Evolutionary conservation across 2,797 vertebrate genomes (phyloP), one percentile per base, ranked within the genome.

Genomic region (Myotis pilosus): DNA sequence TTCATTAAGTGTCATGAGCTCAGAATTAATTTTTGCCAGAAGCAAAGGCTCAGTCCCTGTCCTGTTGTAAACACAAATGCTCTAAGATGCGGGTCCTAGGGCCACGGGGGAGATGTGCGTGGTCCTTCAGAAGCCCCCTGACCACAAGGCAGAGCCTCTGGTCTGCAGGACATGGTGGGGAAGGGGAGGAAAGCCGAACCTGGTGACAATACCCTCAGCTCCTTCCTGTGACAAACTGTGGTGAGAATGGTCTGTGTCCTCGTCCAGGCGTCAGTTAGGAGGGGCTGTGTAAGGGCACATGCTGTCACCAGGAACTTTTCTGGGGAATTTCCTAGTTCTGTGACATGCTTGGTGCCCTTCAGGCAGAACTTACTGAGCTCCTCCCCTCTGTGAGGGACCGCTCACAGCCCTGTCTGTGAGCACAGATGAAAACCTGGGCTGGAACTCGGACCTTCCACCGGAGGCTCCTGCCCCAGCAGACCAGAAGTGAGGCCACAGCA

Each of bases 1-100:
- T 95, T 68, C 72, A 86, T 90, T 88, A 94, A 95, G 62, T 89
- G 64, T 90, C 85, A 38, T 57, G 69, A 38, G 62, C 69, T 88
- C 5, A 11, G 33, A 62, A 68, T 82, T 89, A 76, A 55, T 84
- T 80, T 53, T 30, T 17, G 30, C 78, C 15, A 68, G 94, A 78
- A 93, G 53, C 64, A 60, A 84, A 38, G 23, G 9, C 36, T 75
- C 23, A 23, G 41, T 89, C 66, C 20, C 55, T 64, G 57, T 55
- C 53, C 38, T 5, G 1, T 8, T 91, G 47, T 57, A 89, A 93
- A 93, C 64, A 83, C 30, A 38, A 83, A 64, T 12, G 36, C 75
- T 88, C 62, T 51, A 60, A 85, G 69, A 57, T 3, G 0, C 22
- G 0, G 22, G 57, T 64, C 80, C 6, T 15, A 3, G 20, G 49